Base-by-base conservation (phyloP, 2,888 invertebrate genomes). In the Zootermopsis nevadensis region DNA sequence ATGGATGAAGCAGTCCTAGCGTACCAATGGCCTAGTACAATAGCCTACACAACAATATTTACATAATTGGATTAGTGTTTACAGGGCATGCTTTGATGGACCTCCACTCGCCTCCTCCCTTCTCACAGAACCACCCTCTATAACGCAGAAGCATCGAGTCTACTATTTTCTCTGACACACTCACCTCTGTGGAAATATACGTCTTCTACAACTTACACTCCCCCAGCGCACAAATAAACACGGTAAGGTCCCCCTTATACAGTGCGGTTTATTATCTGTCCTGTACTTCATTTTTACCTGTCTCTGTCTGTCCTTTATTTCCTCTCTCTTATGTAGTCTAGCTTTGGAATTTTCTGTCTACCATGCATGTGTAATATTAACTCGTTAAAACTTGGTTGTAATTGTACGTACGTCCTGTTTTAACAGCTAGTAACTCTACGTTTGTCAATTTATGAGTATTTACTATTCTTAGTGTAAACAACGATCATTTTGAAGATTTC, bases 21-120 rank as follows among this genome's bases (percentile, higher is more conserved):
- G 79, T 79, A 79, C 79, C 79, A 66, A 66, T 79, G 79, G 60
- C 22, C 27, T 38, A 66, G 35, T 66, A 79, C 79, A 79, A 79
- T 79, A 79, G 60, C 33, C 60, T 27, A 27, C 79, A 79, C 79
- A 79, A 79, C 60, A 60, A 79, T 79, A 79, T 79, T 79, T 79
- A 79, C 79, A 79, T 79, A 79, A 79, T 79, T 79, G 79, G 79
- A 79, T 79, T 79, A 79, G 79, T 66, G 66, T 79, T 79, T 79
- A 79, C 79, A 66, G 79, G 79, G 79, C 33, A 79, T 66, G 79
- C 79, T 79, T 79, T 79, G 79, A 79, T 79, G 79, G 79, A 79
- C 79, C 79, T 79, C 27, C 79, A 60, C 79, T 33, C 79, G 33
- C 48, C 27, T 53, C 77, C 48, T 12, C 74, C 74, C 19, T 72